A percentile compares a stretch with the other conserved stretches of the same genome.
Conservation (phyloP, 2,113 vertebrate species). For the Chaetodon auriga region DNA sequence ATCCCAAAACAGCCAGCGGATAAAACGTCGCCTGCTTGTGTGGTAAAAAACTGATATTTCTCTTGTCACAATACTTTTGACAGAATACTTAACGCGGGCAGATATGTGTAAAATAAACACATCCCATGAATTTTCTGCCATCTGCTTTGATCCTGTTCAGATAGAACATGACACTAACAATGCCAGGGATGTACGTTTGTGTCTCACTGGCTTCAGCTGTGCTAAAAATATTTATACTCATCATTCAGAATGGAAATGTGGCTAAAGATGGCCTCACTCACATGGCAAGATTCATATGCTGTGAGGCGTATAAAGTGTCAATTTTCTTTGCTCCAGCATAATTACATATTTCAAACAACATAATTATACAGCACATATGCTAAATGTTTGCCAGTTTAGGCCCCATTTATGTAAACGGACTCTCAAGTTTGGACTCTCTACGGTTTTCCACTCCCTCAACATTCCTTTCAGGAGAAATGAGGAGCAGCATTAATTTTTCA, state of each 20-base stretch:
- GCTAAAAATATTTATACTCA: background rate
- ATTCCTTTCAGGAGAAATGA: background rate
- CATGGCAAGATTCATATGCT: background rate
- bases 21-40: constrained; percentile 17
- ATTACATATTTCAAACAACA: background rate
- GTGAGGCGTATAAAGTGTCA: background rate
- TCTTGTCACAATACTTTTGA: constrained; percentile 39
- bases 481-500: background rate
- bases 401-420: background rate
- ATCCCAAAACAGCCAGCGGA: constrained; percentile 33
- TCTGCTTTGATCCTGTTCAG: constrained; percentile 14
- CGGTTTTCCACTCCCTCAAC: background rate
- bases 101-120: constrained; percentile 34
- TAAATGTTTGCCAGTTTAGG: background rate
- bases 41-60: constrained; percentile 27
- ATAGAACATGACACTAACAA: constrained; percentile 6
- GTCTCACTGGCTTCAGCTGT: background rate
- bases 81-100: constrained; percentile 15
- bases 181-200: background rate
- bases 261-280: background rate
- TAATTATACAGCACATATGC: background rate
- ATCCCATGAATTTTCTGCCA: constrained; percentile 20
- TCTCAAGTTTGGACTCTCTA: background rate
- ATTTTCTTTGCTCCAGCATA: background rate
- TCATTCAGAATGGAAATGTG: background rate